These are phyloP conservation scores for Oxyscelio sp. DNA, from an alignment of 2,888 invertebrate species.

Conservation along the genomic window DNA sequence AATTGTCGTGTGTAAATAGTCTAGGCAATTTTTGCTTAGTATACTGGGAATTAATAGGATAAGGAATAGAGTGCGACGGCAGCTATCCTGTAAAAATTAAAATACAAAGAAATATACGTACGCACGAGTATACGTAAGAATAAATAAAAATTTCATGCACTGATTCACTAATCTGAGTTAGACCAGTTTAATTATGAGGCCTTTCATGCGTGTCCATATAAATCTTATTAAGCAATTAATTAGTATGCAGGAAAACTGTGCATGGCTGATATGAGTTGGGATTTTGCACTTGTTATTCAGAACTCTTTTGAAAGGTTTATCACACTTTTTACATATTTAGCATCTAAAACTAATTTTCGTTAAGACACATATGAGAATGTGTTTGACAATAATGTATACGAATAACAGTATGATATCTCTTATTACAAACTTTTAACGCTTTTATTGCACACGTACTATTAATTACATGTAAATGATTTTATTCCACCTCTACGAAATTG, in stretches of 20 bases:
- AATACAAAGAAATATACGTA: conserved; percentile 78
- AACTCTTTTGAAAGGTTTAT: neutral
- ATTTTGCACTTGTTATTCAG: neutral
- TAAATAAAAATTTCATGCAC: conserved; percentile 50
- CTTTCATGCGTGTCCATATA: conserved; percentile 37
- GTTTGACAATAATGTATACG: no score
- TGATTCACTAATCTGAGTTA: conserved; percentile 23
- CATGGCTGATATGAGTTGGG: conserved; percentile 15
- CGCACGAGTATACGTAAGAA: conserved; percentile 47
- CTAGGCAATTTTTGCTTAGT: conserved; percentile 34
- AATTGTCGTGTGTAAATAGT: conserved; percentile 43
- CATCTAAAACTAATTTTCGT: neutral
- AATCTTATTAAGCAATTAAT: conserved; percentile 30
- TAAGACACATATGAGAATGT: conserved; percentile 13
- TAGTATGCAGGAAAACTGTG: conserved; percentile 38
- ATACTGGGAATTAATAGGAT: conserved; percentile 74
- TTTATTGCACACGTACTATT: no score
- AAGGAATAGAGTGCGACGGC: conserved; percentile 87
- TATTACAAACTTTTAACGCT: no score
- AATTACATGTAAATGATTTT: no score
- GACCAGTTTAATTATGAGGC: conserved; percentile 5
- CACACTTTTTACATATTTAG: neutral
- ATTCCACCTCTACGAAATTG: no score
- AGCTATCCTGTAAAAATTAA: conserved; percentile 87
- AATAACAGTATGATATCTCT: no score